Evolutionary conservation across 2,888 invertebrate genomes (phyloP), one percentile per base, ranked within the genome.

Genomic region (Tortricodes alternella): DNA sequence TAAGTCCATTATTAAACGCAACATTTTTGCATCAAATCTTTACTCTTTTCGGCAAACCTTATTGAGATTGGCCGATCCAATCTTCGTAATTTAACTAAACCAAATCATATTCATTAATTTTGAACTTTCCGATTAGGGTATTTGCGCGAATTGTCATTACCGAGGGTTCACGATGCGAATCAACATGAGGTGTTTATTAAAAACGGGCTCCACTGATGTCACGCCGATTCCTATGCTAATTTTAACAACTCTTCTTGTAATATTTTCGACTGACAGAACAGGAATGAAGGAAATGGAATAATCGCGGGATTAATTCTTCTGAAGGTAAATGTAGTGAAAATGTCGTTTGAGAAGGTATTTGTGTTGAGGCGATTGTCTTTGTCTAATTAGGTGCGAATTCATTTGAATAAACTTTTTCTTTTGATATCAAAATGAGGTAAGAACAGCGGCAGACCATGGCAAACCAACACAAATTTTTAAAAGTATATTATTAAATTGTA

Each of bases 141-240:
- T 44, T 44, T 29, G 34, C 15, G 16, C 13, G 39, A 34, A 41
- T 49, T 49, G 41, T 34, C 41, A 27, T 49, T 37, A 21, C 9
- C n/a, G n/a, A 34, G 41, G 24, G 41, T 34, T 18, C 35, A 19
- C 55, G 48, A 51, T 52, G 38, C 56, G 50, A 55, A 53, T 53
- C 64, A 76, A 68, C 71, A 77, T 75, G 76, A 79, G 72, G 79
- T 83, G 80, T 83, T 83, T 80, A 80, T 74, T 51, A 39, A 43
- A 35, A 70, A 75, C 67, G 66, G 73, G 69, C 73, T 75, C 72
- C 76, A 78, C 71, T 74, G 74, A 78, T 80, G 79, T 79, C 74
- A 78, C 64, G 62, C 39, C 70, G 63, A 88, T 89, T 84, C 63
- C 68, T 73, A 89, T 89, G 89, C 74, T 74, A 88, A 89, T 89